phyloP scores from a whole-genome alignment of 2,113 vertebrate species.

The Oreamnos americanus region DNA sequence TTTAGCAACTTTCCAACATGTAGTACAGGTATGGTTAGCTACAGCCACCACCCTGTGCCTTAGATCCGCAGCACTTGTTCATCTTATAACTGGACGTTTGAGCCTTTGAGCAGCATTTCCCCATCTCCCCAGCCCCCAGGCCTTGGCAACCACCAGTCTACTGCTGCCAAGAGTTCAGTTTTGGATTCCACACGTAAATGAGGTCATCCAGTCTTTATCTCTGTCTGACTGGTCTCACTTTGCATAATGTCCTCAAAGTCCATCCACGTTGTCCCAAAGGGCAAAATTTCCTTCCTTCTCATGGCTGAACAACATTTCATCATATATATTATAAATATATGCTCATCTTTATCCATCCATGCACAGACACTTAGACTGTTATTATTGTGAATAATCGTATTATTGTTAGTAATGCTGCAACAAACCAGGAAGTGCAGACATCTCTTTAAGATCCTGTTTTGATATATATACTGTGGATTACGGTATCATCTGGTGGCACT shows the following conservation, averaged over 20 bases:
- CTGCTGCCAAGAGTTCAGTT: not conserved
- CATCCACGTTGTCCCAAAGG: not conserved
- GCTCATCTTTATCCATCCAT: not conserved
- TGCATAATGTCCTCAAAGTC: not conserved
- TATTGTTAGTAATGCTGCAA: not conserved
- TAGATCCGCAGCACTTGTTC: not conserved
- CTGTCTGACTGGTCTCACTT: not conserved
- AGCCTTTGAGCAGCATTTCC: not conserved
- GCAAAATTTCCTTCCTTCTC: not conserved
- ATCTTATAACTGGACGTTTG: not conserved
- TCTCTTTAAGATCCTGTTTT: not conserved
- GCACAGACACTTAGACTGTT: not conserved
- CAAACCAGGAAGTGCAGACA: not conserved
- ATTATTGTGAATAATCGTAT: not conserved
- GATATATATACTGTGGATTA: not conserved
- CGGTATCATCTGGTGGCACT: not conserved
- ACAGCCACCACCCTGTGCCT: not conserved
- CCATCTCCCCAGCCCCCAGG: not conserved
- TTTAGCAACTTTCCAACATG: not conserved
- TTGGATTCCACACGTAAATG: not conserved
- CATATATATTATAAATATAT: not conserved
- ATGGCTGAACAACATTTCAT: not conserved
- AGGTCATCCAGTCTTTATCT: not conserved
- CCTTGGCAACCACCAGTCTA: not conserved
- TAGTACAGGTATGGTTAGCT: not conserved